Evolutionary conservation across 2,797 vertebrate species (phyloP).

Genomic region (Labroides dimidiatus): DNA sequence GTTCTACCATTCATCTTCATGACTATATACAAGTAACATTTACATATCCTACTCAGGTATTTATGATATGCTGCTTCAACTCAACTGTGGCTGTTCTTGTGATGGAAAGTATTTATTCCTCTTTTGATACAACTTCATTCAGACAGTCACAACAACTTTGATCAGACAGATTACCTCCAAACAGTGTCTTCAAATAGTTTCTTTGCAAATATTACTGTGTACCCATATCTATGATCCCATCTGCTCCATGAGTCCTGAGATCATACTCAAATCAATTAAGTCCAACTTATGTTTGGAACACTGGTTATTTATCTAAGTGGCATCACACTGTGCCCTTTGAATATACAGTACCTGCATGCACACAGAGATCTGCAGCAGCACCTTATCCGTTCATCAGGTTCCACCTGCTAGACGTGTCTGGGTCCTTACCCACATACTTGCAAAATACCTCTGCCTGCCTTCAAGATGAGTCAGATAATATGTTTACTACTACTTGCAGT

Average conservation of each 20-base stretch:
- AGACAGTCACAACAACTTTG: neutral
- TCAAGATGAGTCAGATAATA: neutral
- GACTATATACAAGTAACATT: neutral
- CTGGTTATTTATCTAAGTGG: neutral
- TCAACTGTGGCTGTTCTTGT: neutral
- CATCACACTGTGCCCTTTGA: neutral
- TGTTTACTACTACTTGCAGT: neutral
- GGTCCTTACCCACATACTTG: neutral
- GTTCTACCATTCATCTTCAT: conserved; percentile 1
- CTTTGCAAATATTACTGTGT: neutral
- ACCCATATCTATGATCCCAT: conserved; percentile 1
- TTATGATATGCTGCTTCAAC: conserved; percentile 2
- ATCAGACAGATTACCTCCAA: neutral
- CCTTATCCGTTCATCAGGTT: conserved; percentile 28
- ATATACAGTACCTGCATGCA: neutral
- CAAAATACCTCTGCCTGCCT: conserved; percentile 5
- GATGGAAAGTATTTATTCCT: neutral
- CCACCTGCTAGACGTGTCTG: conserved; percentile 19
- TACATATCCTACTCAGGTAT: conserved; percentile 10
- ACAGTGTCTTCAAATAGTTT: neutral
- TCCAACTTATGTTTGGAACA: neutral
- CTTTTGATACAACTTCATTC: neutral
- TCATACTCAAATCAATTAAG: neutral
- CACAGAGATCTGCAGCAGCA: neutral
- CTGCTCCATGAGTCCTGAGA: neutral